These are phyloP conservation scores for Fratercula arctica DNA, from an alignment of 2,797 vertebrate genomes.

Conservation along the genomic window DNA sequence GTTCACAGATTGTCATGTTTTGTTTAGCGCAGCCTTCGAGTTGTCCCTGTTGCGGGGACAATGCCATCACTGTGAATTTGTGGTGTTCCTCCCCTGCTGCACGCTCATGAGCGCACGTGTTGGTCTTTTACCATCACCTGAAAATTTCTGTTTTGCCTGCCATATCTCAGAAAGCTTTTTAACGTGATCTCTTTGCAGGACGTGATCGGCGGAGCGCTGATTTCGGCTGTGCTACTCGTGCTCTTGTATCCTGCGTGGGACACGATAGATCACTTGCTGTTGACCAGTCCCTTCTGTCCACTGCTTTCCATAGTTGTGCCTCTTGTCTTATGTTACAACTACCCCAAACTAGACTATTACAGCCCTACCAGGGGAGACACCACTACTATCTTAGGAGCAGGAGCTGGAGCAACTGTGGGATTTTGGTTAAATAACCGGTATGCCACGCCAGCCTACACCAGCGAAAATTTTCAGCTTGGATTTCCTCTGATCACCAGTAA, in stretches of 20 bases:
- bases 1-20: accelerated
- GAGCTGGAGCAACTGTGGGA: conserved; percentile 84
- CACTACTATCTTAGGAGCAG: conserved; percentile 85
- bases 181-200: conserved; percentile 79
- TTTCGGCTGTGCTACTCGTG: conserved; percentile 79
- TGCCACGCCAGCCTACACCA: conserved; percentile 63
- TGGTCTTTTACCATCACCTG: neutral
- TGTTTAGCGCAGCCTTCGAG: neutral
- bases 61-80: neutral
- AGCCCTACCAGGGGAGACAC: conserved; percentile 93
- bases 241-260: conserved; percentile 87
- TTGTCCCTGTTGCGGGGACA: accelerated
- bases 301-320: conserved; percentile 77
- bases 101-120: accelerated
- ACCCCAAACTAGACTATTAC: conserved; percentile 89
- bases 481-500: conserved; percentile 62
- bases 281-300: conserved; percentile 83
- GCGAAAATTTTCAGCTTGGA: conserved; percentile 51
- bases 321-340: conserved; percentile 87
- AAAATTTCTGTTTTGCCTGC: neutral
- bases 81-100: neutral
- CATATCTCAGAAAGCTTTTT: neutral
- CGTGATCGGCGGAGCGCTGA: conserved; percentile 85
- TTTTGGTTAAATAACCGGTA: conserved; percentile 87
- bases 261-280: conserved; percentile 82